These are phyloP conservation scores for Turnix velox DNA, from an alignment of 2,113 vertebrate species.

Conservation along the genomic window DNA sequence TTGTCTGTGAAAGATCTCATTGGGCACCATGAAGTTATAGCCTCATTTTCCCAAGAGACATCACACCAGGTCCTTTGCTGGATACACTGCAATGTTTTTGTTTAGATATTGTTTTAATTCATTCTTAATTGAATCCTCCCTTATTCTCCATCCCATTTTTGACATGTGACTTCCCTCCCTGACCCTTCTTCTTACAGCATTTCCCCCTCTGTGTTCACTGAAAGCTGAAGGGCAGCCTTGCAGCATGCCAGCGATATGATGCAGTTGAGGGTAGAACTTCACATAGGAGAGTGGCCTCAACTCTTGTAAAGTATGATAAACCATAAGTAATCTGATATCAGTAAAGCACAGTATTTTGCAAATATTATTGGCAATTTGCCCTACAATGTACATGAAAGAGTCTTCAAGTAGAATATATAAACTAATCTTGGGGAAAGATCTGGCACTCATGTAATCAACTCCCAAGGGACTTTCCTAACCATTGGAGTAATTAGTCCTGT, in stretches of 20 bases:
- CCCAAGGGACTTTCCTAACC: neutral
- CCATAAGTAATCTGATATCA: neutral
- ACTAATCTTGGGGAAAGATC: neutral
- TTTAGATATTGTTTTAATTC: neutral
- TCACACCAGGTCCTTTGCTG: neutral
- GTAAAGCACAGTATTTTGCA: neutral
- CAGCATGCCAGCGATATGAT: neutral
- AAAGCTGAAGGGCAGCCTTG: neutral
- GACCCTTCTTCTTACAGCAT: neutral
- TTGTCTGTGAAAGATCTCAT: neutral
- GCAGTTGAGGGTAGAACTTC: neutral
- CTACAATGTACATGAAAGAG: neutral
- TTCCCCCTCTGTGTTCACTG: accelerated
- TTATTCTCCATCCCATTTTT: neutral
- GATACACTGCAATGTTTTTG: neutral
- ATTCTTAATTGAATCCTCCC: neutral
- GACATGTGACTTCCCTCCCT: neutral
- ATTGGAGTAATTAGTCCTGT: neutral
- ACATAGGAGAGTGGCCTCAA: neutral
- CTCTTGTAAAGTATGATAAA: neutral
- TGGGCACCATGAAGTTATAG: neutral
- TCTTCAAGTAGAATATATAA: neutral
- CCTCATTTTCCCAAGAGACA: neutral
- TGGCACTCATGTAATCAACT: neutral
- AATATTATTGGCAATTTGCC: neutral